Evolutionary conservation across 2,797 vertebrate genomes (phyloP), one percentile per base, ranked within the genome.

Genomic region (Ctenopoma multispine): DNA sequence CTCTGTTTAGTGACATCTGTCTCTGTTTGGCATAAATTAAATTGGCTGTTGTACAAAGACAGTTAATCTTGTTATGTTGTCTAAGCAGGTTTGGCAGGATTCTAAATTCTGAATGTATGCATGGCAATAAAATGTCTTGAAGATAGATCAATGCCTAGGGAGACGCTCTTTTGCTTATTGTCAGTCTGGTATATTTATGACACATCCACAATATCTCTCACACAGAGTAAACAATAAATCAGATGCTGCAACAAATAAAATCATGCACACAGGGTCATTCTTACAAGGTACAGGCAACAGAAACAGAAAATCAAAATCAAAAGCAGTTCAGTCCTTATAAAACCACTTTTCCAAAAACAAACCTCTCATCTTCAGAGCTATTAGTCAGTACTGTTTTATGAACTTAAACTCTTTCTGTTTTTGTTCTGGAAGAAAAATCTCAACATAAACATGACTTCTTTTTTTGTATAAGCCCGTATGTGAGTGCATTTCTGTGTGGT

Each of bases 51-150:
- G 14, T 15, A 12, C 40, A 41, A 41, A 41, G 40, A 62, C 36
- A 72, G 79, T 65, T 13, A 69, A 62, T 12, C 36, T 13, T 69
- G 63, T 76, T 68, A 14, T 62, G 54, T 44, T 31, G 43, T 65
- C 13, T 17, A 31, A 11, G 36, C 24, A 29, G 34, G 23, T 13
- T 43, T 7, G n/a, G 36, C 24, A 36, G 34, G 23, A 18, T 43
- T 7, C 4, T 15, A 2, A 34, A 4, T 34, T 62, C 20, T 55
- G 41, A n/a, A 11, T 43, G 20, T 29, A 24, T 43, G 23, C 29
- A 20, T 5, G 38, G 14, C 20, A 31, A 40, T 53, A 49, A 31
- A 62, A 46, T 10, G n/a, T 29, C 21, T 55, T 47, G 4, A 11
- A 41, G 17, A 47, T 1, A 3, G 20, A 53, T 53, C 12, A 21